phyloP scores from a whole-genome alignment of 2,113 vertebrate genomes.

The Brachypteracias leptosomus region DNA sequence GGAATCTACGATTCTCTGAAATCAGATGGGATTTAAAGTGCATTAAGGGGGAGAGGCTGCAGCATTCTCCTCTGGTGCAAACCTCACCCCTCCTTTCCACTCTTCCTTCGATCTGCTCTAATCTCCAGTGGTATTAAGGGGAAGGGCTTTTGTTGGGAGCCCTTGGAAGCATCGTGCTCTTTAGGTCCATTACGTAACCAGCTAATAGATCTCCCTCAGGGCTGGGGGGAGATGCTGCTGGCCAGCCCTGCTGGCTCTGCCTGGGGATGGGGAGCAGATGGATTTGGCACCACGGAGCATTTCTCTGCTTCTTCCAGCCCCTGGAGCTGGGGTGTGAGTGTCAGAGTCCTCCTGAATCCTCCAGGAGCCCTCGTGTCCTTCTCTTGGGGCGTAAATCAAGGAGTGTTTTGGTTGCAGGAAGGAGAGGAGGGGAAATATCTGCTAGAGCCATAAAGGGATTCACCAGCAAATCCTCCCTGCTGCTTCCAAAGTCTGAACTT shows the following conservation, averaged over 20 bases:
- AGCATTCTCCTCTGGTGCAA: neutral
- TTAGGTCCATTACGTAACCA: conserved; percentile 2
- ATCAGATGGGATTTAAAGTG: conserved; percentile 50
- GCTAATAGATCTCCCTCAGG: neutral
- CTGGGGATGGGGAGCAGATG: neutral
- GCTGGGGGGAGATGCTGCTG: conserved; percentile 1
- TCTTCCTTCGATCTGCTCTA: conserved; percentile 9
- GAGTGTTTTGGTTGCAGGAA: neutral
- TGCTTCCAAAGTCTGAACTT: neutral
- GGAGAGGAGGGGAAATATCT: neutral
- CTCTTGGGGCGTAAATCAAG: too few species aligned
- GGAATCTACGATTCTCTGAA: too few species aligned
- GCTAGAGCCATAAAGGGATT: neutral
- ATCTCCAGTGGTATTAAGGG: conserved; percentile 12
- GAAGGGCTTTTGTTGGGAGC: neutral
- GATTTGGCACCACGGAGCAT: neutral
- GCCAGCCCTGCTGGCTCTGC: neutral
- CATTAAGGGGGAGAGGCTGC: conserved; percentile 21
- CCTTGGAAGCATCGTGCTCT: neutral
- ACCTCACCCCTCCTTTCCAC: neutral
- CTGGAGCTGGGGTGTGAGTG: neutral
- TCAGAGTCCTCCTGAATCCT: too few species aligned
- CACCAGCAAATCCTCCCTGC: neutral
- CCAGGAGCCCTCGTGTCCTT: too few species aligned
- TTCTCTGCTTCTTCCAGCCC: neutral